phyloP scores from a whole-genome alignment of 2,113 vertebrate genomes.

The Nerophis lumbriciformis region DNA sequence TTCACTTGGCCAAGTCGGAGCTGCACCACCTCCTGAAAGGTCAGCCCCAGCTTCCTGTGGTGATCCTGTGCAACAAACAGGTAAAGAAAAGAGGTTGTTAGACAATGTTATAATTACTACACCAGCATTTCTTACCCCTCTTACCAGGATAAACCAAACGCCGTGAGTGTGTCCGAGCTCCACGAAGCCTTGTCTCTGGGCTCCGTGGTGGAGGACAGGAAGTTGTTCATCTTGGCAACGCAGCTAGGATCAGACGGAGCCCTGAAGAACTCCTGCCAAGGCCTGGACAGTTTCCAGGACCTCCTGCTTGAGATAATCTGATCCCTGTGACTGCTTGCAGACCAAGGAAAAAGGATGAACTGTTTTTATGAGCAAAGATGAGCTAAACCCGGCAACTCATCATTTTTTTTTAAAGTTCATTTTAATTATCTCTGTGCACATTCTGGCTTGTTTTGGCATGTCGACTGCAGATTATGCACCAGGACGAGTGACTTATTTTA shows the following conservation, averaged over 20 bases:
- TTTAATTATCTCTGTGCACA: background rate
- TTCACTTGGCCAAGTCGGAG: constrained; percentile 77
- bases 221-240: constrained; percentile 77
- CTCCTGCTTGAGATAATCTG: constrained; percentile 78
- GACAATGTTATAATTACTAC: background rate
- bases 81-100: constrained; percentile 51
- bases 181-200: constrained; percentile 75
- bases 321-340: constrained; percentile 5
- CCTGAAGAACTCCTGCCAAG: constrained; percentile 44
- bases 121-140: background rate
- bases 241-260: constrained; percentile 68
- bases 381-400: background rate
- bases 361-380: background rate
- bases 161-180: constrained; percentile 73
- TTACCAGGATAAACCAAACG: constrained; percentile 74
- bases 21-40: constrained; percentile 77
- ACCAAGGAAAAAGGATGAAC: background rate
- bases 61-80: constrained; percentile 89
- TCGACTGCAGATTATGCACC: background rate
- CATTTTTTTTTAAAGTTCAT: background rate
- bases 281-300: constrained; percentile 74
- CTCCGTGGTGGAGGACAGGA: constrained; percentile 53
- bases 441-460: background rate
- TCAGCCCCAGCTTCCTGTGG: constrained; percentile 75
- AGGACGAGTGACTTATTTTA: constrained; percentile 7